phyloP scores from a whole-genome alignment of 2,797 vertebrate species.

The Macropus fuliginosus region DNA sequence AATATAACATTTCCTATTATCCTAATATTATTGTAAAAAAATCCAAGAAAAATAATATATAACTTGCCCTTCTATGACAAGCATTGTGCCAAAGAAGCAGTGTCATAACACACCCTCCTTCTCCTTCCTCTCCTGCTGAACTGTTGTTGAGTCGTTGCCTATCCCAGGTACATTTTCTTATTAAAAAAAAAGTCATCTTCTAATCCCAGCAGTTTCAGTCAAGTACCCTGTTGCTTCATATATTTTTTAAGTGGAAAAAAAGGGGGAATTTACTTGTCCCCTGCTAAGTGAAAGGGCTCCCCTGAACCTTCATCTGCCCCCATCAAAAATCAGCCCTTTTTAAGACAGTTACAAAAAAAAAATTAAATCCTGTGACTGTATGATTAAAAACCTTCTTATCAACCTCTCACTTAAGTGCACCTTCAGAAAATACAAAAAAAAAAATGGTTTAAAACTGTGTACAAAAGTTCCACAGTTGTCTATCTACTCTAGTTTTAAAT shows the following conservation, averaged over 20 bases:
- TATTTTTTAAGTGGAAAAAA: slow-evolving; percentile 70
- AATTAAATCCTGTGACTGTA: slow-evolving; percentile 86
- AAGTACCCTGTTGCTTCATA: slow-evolving; percentile 87
- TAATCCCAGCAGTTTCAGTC: slow-evolving; percentile 91
- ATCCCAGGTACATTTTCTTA: slow-evolving; percentile 65
- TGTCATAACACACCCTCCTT: too few relatives aligned
- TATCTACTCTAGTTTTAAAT: slow-evolving; percentile 90
- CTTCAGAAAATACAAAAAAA: slow-evolving; percentile 95
- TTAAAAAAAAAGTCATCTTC: slow-evolving; percentile 83
- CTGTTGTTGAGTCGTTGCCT: too few relatives aligned
- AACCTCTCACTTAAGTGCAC: slow-evolving; percentile 95
- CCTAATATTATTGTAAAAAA: too few relatives aligned
- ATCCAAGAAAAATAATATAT: too few relatives aligned
- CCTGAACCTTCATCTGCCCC: slow-evolving; percentile 86
- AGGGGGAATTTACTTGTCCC: slow-evolving; percentile 77
- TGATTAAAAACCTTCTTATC: slow-evolving; percentile 98
- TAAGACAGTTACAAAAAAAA: slow-evolving; percentile 92
- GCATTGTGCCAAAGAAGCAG: too few relatives aligned
- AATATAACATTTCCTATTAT: too few relatives aligned
- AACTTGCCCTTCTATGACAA: too few relatives aligned
- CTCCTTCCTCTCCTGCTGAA: too few relatives aligned
- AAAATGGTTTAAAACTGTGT: slow-evolving; percentile 93
- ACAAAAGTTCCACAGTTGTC: slow-evolving; percentile 89
- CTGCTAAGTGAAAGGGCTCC: slow-evolving; percentile 87
- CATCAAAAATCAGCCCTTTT: slow-evolving; percentile 85